Evolutionary conservation across 2,797 vertebrate genomes (phyloP).

Genomic region (Leptodactylus fallax): DNA sequence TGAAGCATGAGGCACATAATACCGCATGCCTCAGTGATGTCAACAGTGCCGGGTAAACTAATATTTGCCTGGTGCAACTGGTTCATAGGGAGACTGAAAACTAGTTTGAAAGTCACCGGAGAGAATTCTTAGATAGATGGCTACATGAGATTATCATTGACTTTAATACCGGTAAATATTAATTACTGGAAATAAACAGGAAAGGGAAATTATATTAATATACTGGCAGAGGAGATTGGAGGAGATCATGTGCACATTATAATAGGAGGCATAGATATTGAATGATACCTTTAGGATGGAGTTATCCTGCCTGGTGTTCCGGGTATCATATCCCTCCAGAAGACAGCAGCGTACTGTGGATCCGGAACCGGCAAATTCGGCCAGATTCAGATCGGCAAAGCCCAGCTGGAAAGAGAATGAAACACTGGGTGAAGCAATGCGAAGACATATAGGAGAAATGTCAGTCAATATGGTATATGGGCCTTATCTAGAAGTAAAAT

Average conservation of each 20-base stretch:
- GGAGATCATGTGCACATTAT: not conserved
- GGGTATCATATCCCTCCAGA: slow-evolving; percentile 96
- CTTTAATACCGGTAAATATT: not conserved
- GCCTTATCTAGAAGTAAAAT: not conserved
- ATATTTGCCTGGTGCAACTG: not conserved
- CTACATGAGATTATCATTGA: not conserved
- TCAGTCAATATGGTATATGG: too few species aligned
- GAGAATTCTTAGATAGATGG: not conserved
- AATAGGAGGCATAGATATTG: not conserved
- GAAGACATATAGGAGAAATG: too few species aligned
- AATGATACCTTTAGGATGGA: slow-evolving; percentile 91
- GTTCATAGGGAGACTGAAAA: not conserved
- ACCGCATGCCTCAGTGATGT: not conserved
- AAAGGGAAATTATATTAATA: slow-evolving; percentile 3
- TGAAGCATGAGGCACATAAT: not conserved
- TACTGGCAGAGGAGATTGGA: not conserved
- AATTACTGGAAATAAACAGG: not conserved
- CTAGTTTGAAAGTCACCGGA: not conserved
- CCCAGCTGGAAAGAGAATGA: slow-evolving; percentile 81
- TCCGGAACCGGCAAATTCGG: slow-evolving; percentile 94
- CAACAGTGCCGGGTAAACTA: not conserved
- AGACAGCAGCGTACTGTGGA: slow-evolving; percentile 93
- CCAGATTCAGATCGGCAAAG: slow-evolving; percentile 96
- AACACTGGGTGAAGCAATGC: not conserved
- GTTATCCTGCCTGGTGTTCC: slow-evolving; percentile 97